These are phyloP conservation scores for Choreutis nemorana DNA, from an alignment of 2,888 invertebrate species.

Conservation along the genomic window DNA sequence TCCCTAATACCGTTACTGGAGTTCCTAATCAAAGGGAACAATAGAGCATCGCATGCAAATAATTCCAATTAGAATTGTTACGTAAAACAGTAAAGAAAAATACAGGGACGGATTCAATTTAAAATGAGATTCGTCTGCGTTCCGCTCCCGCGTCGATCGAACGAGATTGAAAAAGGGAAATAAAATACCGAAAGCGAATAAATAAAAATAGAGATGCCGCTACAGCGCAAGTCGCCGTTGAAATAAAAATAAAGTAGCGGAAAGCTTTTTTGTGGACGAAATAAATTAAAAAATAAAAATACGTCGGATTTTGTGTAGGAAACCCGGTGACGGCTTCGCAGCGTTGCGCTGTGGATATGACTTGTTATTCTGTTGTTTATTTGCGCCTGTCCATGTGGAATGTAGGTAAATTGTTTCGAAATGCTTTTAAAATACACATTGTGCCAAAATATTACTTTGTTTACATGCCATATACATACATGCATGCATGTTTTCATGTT, in stretches of 20 bases:
- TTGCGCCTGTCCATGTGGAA: too few species aligned
- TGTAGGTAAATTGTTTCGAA: too few species aligned
- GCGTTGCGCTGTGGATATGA: too few species aligned
- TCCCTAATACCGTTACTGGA: slow-evolving; percentile 19
- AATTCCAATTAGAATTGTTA: slow-evolving; percentile 56
- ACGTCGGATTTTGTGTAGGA: slow-evolving; percentile 52
- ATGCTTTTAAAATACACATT: too few species aligned
- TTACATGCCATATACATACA: too few species aligned
- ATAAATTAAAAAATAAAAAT: slow-evolving; percentile 66
- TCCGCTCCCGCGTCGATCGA: slow-evolving; percentile 56
- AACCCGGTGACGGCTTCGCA: slow-evolving; percentile 22
- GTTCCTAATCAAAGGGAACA: slow-evolving; percentile 35
- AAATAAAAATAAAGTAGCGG: slow-evolving; percentile 62
- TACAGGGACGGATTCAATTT: slow-evolving; percentile 57
- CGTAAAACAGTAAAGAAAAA: slow-evolving; percentile 41
- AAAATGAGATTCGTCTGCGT: slow-evolving; percentile 62
- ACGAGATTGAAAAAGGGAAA: slow-evolving; percentile 56
- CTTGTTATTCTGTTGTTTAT: too few species aligned
- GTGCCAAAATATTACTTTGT: too few species aligned
- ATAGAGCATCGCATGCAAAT: slow-evolving; percentile 47
- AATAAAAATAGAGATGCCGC: slow-evolving; percentile 66
- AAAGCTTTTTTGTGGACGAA: slow-evolving; percentile 63
- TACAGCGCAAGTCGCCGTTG: slow-evolving; percentile 65
- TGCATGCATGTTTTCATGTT: too few species aligned
- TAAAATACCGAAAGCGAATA: slow-evolving; percentile 43